phyloP scores from a whole-genome alignment of 2,888 invertebrate genomes.

The Acleris holmiana region DNA sequence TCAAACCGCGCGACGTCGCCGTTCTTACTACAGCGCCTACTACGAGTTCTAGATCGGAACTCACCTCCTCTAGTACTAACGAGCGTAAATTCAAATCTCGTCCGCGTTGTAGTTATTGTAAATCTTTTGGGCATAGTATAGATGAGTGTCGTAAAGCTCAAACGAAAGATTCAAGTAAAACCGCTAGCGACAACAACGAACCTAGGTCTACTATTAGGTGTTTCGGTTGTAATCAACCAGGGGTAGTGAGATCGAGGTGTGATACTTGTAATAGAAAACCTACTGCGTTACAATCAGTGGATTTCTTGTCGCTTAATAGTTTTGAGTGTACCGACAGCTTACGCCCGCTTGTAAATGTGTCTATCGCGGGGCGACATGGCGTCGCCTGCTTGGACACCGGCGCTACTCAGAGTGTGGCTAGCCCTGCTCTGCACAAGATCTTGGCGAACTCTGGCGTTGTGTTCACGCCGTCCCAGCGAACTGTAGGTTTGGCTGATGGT shows the following conservation, averaged over 20 bases:
- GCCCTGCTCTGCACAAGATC: not conserved
- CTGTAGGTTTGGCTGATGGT: constrained; percentile 4
- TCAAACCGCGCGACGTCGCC: too few species aligned
- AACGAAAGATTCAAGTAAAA: not conserved
- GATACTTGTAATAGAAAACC: not conserved
- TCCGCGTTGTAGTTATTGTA: too few species aligned
- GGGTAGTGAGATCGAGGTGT: not conserved
- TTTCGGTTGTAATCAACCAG: not conserved
- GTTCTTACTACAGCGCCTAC: too few species aligned
- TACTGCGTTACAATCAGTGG: too few species aligned
- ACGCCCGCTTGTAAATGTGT: not conserved
- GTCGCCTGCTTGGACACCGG: not conserved
- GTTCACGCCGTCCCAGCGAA: not conserved
- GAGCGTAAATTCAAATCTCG: too few species aligned
- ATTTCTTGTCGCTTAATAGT: not conserved
- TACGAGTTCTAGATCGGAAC: too few species aligned
- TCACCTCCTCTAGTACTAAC: too few species aligned
- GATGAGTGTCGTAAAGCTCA: too few species aligned
- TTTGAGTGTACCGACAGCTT: not conserved
- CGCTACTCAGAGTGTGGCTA: not conserved
- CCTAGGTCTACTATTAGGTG: not conserved
- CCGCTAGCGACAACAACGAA: not conserved
- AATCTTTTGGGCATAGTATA: too few species aligned
- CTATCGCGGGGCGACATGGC: not conserved
- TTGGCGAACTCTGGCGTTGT: not conserved